Evolutionary conservation across 2,113 vertebrate genomes (phyloP).

Genomic region (Bolborhynchus lineola): DNA sequence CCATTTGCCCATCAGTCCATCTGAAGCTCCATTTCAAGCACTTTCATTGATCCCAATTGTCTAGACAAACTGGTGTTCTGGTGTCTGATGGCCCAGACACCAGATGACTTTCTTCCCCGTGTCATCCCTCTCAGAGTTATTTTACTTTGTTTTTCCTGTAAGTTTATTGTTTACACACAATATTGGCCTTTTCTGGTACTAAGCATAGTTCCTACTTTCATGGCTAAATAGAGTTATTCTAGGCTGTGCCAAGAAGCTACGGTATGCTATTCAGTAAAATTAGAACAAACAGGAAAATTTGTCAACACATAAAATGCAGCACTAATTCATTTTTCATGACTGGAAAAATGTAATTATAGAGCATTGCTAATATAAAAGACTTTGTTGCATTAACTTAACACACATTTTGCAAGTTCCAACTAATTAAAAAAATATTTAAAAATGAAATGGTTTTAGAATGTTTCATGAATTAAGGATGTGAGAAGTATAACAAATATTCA

Average conservation of each 20-base stretch:
- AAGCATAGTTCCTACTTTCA: conserved; percentile 50
- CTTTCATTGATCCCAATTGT: neutral
- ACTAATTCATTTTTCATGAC: conserved; percentile 77
- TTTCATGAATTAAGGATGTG: conserved; percentile 53
- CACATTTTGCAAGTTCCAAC: conserved; percentile 65
- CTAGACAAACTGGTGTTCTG: neutral
- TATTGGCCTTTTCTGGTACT: conserved; percentile 13
- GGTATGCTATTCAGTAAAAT: conserved; percentile 69
- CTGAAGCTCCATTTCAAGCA: neutral
- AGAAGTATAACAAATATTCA: conserved; percentile 20
- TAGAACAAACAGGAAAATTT: conserved; percentile 74
- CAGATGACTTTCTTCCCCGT: neutral
- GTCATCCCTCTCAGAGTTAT: neutral
- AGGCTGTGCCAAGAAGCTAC: conserved; percentile 62
- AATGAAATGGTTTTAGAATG: conserved; percentile 59
- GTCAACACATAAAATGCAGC: conserved; percentile 69
- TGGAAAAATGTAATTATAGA: conserved; percentile 73
- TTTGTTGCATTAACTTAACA: conserved; percentile 62
- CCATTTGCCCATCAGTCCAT: neutral
- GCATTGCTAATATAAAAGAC: conserved; percentile 72
- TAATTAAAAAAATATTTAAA: conserved; percentile 71
- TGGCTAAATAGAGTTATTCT: conserved; percentile 65
- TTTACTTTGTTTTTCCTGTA: neutral
- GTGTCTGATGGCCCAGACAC: neutral
- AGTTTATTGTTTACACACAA: conserved; percentile 48